Conservation (phyloP, 2,888 invertebrate species). For the Drosophila borealis region DNA sequence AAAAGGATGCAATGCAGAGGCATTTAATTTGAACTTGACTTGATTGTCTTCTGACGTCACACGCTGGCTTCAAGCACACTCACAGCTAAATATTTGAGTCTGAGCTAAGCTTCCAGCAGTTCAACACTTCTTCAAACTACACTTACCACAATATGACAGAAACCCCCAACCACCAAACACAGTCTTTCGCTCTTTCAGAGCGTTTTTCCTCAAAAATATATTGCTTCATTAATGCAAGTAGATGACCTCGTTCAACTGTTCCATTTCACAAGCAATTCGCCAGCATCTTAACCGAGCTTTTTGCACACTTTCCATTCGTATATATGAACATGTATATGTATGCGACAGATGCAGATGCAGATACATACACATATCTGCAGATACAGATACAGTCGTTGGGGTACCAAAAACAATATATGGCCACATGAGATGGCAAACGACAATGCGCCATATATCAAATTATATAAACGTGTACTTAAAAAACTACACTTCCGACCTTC, state of each 20-base stretch:
- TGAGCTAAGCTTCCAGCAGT: slow-evolving; percentile 17
- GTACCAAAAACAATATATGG: slow-evolving; percentile 40
- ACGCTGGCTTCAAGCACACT: slow-evolving; percentile 12
- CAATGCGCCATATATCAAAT: slow-evolving; percentile 78
- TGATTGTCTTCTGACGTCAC: neutral
- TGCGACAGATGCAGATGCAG: slow-evolving; percentile 42
- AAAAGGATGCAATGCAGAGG: slow-evolving; percentile 31
- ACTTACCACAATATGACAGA: slow-evolving; percentile 24
- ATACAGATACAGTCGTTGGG: slow-evolving; percentile 3
- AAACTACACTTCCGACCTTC: slow-evolving; percentile 80
- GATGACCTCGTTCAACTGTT: slow-evolving; percentile 70
- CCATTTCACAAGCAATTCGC: slow-evolving; percentile 62
- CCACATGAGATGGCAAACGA: slow-evolving; percentile 73
- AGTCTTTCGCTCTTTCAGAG: neutral
- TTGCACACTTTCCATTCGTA: slow-evolving; percentile 52
- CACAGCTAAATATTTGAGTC: neutral
- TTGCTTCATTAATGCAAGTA: slow-evolving; percentile 64
- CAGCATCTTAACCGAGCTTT: slow-evolving; percentile 42
- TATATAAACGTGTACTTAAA: slow-evolving; percentile 79
- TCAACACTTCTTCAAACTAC: slow-evolving; percentile 30
- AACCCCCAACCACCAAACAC: neutral
- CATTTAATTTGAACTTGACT: slow-evolving; percentile 45
- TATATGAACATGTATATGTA: slow-evolving; percentile 9
- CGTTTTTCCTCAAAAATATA: slow-evolving; percentile 28
- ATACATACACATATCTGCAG: slow-evolving; percentile 21